Percentiles rank a stretch among this genome's conserved stretches.
Conservation (phyloP, 2,888 invertebrate genomes). For the Amphimallon solstitiale region DNA sequence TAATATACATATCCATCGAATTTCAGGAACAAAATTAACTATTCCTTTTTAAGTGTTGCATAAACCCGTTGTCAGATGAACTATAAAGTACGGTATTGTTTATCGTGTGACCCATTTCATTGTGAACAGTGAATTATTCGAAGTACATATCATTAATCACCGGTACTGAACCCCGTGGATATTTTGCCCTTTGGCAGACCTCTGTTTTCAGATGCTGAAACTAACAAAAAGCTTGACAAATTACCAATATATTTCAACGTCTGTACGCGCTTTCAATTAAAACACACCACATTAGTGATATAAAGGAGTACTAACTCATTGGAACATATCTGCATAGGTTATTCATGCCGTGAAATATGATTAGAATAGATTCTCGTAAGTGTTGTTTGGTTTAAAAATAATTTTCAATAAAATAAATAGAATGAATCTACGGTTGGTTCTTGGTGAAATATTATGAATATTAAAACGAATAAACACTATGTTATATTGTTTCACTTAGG, state of each 20-base stretch:
- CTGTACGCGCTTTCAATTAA: slow-evolving; percentile 12
- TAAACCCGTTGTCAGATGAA: background rate
- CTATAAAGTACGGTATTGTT: background rate
- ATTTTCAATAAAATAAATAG: no score
- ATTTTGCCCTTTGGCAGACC: slow-evolving; percentile 11
- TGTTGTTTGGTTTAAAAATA: no score
- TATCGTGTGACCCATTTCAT: background rate
- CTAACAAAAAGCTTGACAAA: slow-evolving; percentile 27
- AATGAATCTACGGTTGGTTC: no score
- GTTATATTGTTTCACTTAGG: no score
- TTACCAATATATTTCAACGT: slow-evolving; percentile 21
- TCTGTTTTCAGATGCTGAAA: slow-evolving; percentile 21
- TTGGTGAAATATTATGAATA: no score
- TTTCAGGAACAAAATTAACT: background rate
- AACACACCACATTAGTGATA: background rate
- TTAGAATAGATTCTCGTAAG: no score
- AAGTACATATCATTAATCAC: slow-evolving; percentile 9
- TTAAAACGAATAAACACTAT: no score
- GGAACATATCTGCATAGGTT: no score
- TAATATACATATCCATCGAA: background rate
- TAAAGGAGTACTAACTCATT: background rate
- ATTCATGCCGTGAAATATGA: background rate
- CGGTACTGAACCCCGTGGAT: background rate
- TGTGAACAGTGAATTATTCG: slow-evolving; percentile 5
- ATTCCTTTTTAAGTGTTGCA: background rate